These are phyloP conservation scores for Agonopterix alstromeriana DNA, from an alignment of 2,888 invertebrate genomes.

Conservation along the genomic window DNA sequence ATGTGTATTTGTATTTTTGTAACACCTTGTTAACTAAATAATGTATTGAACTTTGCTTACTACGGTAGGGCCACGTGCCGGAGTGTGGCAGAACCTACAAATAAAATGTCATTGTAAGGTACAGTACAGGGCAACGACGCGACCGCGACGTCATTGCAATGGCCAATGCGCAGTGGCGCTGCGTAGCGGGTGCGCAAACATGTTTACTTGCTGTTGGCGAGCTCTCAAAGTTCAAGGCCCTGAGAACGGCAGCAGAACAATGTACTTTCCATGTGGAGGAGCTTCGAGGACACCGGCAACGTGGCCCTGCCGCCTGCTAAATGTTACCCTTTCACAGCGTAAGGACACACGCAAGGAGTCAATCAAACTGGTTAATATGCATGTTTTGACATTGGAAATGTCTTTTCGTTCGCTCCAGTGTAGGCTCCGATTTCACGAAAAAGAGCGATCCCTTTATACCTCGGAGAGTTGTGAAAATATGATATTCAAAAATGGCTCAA, in stretches of 20 bases:
- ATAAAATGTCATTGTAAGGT: constrained; percentile 22
- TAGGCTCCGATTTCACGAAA: too few relatives aligned
- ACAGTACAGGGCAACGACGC: constrained; percentile 14
- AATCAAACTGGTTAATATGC: too few relatives aligned
- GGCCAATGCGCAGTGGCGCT: constrained; percentile 60
- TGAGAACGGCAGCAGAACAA: constrained; percentile 45
- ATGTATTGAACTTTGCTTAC: constrained; percentile 7
- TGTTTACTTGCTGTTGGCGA: constrained; percentile 70
- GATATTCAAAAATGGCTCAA: too few relatives aligned
- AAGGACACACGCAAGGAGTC: too few relatives aligned
- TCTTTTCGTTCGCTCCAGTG: too few relatives aligned
- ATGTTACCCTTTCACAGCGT: too few relatives aligned
- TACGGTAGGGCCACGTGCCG: constrained; percentile 26
- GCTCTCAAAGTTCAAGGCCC: constrained; percentile 69
- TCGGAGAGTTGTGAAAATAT: too few relatives aligned
- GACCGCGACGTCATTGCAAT: constrained; percentile 43
- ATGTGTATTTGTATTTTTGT: too few relatives aligned
- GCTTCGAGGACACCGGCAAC: constrained; percentile 27
- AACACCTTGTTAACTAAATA: too few relatives aligned
- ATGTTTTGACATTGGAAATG: too few relatives aligned
- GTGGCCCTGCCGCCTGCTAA: neutral
- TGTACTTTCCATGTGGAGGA: constrained; percentile 42
- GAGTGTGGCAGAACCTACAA: constrained; percentile 40
- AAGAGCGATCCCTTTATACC: too few relatives aligned
- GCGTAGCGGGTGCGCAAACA: constrained; percentile 58